phyloP scores from a whole-genome alignment of 1,140 invertebrate species.

The Drosophila mojavensis region DNA sequence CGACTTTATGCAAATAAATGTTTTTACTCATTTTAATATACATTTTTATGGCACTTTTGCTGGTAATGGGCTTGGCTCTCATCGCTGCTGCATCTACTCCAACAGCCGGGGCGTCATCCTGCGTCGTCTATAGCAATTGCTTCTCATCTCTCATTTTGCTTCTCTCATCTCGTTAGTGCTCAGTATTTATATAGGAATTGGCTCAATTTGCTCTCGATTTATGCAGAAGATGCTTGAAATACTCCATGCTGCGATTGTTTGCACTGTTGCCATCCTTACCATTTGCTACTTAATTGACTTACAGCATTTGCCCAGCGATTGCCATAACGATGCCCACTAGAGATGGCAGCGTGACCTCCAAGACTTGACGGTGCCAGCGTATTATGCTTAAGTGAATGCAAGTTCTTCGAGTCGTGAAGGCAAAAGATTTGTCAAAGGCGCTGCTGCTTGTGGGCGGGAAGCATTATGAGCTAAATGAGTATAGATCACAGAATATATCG shows the following conservation, averaged over 20 bases:
- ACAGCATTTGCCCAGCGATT: conserved; percentile 60
- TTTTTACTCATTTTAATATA: conserved; percentile 83
- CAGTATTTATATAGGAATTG: conserved; percentile 79
- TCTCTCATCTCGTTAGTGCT: conserved; percentile 76
- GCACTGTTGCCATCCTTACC: conserved; percentile 62
- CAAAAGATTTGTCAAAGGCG: too few relatives aligned
- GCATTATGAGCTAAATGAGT: too few relatives aligned
- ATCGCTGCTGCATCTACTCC: conserved; percentile 50
- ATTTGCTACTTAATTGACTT: conserved; percentile 82
- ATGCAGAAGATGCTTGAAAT: conserved; percentile 76
- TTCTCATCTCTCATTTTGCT: conserved; percentile 41
- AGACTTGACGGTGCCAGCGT: background rate
- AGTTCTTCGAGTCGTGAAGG: too few relatives aligned
- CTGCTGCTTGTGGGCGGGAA: too few relatives aligned
- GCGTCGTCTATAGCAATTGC: conserved; percentile 7
- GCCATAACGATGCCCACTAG: conserved; percentile 59
- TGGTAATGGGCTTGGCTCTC: conserved; percentile 62
- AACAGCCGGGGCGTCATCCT: conserved; percentile 5
- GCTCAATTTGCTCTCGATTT: conserved; percentile 80
- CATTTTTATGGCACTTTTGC: conserved; percentile 79
- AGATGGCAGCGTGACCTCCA: conserved; percentile 45
- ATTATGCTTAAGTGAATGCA: too few relatives aligned
- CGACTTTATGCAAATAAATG: conserved; percentile 81
- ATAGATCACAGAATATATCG: too few relatives aligned
- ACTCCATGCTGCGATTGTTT: conserved; percentile 74